These are phyloP conservation scores for Nycticryphes semicollaris DNA, from an alignment of 2,113 vertebrate species.

Conservation along the genomic window DNA sequence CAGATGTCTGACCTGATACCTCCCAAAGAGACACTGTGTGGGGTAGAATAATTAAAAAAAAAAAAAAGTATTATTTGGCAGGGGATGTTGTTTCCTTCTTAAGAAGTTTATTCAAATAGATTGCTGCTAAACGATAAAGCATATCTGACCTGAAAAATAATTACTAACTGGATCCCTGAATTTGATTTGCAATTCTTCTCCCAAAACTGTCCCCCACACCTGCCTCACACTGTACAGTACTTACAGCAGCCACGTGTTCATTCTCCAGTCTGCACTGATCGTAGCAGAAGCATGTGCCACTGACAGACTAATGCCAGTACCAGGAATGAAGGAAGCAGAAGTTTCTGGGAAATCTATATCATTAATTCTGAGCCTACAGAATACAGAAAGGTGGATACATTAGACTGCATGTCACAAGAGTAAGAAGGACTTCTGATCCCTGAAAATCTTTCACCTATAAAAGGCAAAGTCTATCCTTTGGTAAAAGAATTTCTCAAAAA, in stretches of 20 bases:
- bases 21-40: not conserved
- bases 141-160: not conserved
- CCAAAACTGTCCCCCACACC: not conserved
- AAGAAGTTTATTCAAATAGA: not conserved
- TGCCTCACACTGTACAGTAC: not conserved
- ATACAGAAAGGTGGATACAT: conserved; percentile 4
- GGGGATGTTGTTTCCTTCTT: not conserved
- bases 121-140: not conserved
- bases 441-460: not conserved
- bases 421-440: not conserved
- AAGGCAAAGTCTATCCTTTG: not conserved
- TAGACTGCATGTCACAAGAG: not conserved
- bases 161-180: not conserved
- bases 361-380: conserved; percentile 66
- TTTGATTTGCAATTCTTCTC: not conserved
- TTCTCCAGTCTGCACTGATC: conserved; percentile 54
- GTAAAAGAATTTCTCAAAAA: not conserved
- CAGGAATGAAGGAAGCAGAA: conserved; percentile 64
- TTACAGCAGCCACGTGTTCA: conserved; percentile 64
- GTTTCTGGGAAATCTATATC: conserved; percentile 64
- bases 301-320: conserved; percentile 48
- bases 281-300: conserved; percentile 50
- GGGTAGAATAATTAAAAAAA: not conserved
- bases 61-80: not conserved
- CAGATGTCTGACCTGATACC: not conserved